Evolutionary conservation across 2,888 invertebrate genomes (phyloP).

Genomic region (Ophioninae sp.): DNA sequence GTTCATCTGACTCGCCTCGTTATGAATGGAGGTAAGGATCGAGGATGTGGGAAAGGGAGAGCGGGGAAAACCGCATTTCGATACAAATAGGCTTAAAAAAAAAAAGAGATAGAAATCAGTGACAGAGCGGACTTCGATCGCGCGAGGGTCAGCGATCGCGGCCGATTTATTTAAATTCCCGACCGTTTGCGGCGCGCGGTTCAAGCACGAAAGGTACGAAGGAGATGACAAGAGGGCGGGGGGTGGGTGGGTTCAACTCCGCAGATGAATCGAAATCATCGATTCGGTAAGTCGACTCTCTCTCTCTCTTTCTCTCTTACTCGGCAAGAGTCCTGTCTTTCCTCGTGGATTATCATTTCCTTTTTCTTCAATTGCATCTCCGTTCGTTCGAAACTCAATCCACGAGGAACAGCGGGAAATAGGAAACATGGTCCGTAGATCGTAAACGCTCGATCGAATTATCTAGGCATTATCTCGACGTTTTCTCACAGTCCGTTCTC

Average conservation of each 20-base stretch:
- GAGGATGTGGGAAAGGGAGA: neutral
- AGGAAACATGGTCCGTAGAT: conserved; percentile 59
- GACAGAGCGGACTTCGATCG: neutral
- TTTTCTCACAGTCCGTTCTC: conserved; percentile 57
- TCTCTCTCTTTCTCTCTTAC: conserved; percentile 2
- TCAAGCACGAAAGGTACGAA: conserved; percentile 37
- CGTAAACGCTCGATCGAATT: conserved; percentile 54
- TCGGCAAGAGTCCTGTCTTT: conserved; percentile 13
- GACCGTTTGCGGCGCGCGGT: conserved; percentile 29
- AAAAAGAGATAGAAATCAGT: neutral
- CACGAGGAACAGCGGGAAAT: conserved; percentile 33
- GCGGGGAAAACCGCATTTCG: conserved; percentile 46
- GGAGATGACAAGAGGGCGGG: conserved; percentile 1
- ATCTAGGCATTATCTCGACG: conserved; percentile 43
- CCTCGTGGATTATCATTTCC: conserved; percentile 25
- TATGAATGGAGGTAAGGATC: conserved; percentile 54
- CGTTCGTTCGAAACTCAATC: conserved; percentile 3
- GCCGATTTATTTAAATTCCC: neutral
- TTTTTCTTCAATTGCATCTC: neutral
- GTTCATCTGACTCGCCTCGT: conserved; percentile 60
- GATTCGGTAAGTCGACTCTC: conserved; percentile 25
- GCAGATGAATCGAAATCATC: conserved; percentile 9
- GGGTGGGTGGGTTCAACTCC: conserved; percentile 3
- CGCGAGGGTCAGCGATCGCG: conserved; percentile 6
- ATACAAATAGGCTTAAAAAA: conserved; percentile 53